These are phyloP conservation scores for Labeo catla DNA, from an alignment of 2,113 vertebrate species.

Conservation along the genomic window DNA sequence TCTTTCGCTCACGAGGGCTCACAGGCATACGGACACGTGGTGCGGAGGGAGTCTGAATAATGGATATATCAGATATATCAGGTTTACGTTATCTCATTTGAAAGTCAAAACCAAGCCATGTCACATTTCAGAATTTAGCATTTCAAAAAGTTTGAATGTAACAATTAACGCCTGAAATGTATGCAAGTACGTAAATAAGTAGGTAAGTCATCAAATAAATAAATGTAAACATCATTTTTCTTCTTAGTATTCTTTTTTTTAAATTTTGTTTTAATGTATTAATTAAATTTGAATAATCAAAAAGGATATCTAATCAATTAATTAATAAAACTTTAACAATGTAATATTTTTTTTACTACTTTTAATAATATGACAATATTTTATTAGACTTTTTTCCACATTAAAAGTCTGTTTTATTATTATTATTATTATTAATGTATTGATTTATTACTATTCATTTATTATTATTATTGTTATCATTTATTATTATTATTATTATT, in stretches of 20 bases:
- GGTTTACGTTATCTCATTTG: slow-evolving; percentile 18
- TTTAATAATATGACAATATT: too few species aligned
- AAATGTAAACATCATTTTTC: not conserved
- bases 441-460: too few species aligned
- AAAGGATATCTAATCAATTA: not conserved
- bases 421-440: too few species aligned
- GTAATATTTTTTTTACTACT: not conserved
- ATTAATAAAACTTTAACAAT: not conserved
- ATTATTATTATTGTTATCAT: too few species aligned
- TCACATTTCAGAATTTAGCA: not conserved
- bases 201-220: not conserved
- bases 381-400: too few species aligned
- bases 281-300: not conserved
- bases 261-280: not conserved
- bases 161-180: not conserved
- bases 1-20: not conserved
- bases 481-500: too few species aligned
- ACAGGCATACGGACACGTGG: slow-evolving; percentile 1
- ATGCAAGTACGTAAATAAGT: not conserved
- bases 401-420: too few species aligned
- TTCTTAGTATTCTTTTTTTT: too few species aligned
- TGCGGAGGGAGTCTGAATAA: slow-evolving; percentile 30
- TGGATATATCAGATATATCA: slow-evolving; percentile 26
- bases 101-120: slow-evolving; percentile 27
- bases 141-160: slow-evolving; percentile 14